Percentiles rank a stretch among this genome's conserved stretches.
Evolutionary conservation across 1,140 invertebrate genomes (phyloP).

Genomic region (Ceratina japonica): DNA sequence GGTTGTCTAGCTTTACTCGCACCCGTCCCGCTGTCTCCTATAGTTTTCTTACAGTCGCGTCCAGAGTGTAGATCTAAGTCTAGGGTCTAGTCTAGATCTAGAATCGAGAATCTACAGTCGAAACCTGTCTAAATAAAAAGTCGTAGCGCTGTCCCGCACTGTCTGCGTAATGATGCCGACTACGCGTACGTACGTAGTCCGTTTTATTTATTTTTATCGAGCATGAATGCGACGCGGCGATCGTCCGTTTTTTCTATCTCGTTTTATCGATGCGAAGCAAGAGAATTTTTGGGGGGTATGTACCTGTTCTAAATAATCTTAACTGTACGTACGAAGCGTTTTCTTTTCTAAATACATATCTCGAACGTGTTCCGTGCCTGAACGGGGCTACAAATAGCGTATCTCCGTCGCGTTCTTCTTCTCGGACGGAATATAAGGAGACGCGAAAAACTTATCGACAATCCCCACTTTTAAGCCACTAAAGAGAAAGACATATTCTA

Average conservation of each 20-base stretch:
- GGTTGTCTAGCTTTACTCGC: too few relatives aligned
- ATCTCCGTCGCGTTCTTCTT: slow-evolving; percentile 15
- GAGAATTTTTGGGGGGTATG: background rate
- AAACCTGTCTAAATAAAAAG: too few relatives aligned
- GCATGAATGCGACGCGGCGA: background rate
- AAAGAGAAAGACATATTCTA: slow-evolving; percentile 37
- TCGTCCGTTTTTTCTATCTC: background rate
- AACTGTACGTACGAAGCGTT: slow-evolving; percentile 14
- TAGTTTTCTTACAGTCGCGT: too few relatives aligned
- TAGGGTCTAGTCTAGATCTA: too few relatives aligned
- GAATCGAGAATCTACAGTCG: too few relatives aligned
- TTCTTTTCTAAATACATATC: background rate
- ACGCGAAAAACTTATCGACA: slow-evolving; percentile 64
- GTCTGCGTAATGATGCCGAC: too few relatives aligned
- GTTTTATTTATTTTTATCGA: slow-evolving; percentile 15
- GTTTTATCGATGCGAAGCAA: background rate
- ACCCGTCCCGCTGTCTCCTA: too few relatives aligned
- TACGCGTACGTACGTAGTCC: too few relatives aligned
- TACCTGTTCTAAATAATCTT: slow-evolving; percentile 29
- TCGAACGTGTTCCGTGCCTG: too few relatives aligned
- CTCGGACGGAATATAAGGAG: slow-evolving; percentile 30
- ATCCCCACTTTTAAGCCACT: slow-evolving; percentile 60
- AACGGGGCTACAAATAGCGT: too few relatives aligned
- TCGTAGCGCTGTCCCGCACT: too few relatives aligned
- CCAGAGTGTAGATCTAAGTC: too few relatives aligned